A percentile compares a stretch with the other conserved stretches of the same genome.
Evolutionary conservation across 2,888 invertebrate genomes (phyloP).

Genomic region (Cordilura impudica): DNA sequence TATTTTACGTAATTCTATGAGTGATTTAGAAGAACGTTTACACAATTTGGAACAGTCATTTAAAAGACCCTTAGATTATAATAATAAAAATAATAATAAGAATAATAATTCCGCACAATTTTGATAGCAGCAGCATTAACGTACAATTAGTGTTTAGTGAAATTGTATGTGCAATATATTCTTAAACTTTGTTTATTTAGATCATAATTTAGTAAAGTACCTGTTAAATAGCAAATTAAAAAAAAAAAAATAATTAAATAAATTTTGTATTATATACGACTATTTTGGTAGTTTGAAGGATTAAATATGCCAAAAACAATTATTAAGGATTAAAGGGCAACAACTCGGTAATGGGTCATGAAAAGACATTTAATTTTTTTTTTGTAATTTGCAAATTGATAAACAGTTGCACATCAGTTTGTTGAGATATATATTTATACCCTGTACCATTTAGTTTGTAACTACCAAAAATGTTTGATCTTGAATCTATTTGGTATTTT

Average conservation of each 20-base stretch:
- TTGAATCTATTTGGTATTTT: no score
- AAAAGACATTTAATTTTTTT: no score
- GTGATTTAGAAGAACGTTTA: slow-evolving; percentile 76
- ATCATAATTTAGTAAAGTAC: slow-evolving; percentile 25
- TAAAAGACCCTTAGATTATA: slow-evolving; percentile 73
- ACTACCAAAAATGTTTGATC: no score
- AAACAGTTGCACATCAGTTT: no score
- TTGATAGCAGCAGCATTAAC: slow-evolving; percentile 58
- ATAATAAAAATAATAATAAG: slow-evolving; percentile 69
- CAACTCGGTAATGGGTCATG: no score
- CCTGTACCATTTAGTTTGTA: no score
- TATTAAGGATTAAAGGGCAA: no score
- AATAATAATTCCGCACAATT: slow-evolving; percentile 65
- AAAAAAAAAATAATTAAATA: neutral
- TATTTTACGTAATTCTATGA: slow-evolving; percentile 76
- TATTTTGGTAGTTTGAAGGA: no score
- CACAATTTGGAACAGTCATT: slow-evolving; percentile 77
- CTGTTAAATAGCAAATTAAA: slow-evolving; percentile 12
- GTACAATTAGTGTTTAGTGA: neutral
- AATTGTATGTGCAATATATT: neutral
- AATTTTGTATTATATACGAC: neutral
- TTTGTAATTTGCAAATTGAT: no score
- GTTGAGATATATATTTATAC: no score
- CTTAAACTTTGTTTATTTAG: neutral
- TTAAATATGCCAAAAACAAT: no score